Conservation (phyloP, 2,888 invertebrate species). For the Sthenelais limicola region DNA sequence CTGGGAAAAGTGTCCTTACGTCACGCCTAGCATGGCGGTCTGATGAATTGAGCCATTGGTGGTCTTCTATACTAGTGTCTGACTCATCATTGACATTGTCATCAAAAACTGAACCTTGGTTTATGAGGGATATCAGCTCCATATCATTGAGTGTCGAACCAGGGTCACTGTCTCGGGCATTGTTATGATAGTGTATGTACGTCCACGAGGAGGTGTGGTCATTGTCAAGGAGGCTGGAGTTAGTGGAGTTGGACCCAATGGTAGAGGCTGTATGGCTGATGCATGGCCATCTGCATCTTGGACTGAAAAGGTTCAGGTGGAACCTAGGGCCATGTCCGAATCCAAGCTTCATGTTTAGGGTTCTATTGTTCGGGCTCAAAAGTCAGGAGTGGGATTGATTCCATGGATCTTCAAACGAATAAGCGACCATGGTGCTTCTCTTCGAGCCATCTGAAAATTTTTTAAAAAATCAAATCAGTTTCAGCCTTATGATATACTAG, state of each 20-base stretch:
- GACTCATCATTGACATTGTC: too few relatives aligned
- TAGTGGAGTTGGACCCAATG: conserved; percentile 3
- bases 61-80: too few relatives aligned
- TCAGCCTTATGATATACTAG: too few relatives aligned
- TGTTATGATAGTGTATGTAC: conserved; percentile 4
- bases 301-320: conserved; percentile 18
- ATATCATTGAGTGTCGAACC: conserved; percentile 24
- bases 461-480: too few relatives aligned
- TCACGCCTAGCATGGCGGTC: conserved; percentile 16
- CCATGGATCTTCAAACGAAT: too few relatives aligned
- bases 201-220: conserved; percentile 30
- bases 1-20: conserved; percentile 23
- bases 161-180: background rate
- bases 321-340: conserved; percentile 21
- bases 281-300: background rate
- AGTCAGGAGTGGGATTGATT: too few relatives aligned
- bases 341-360: background rate
- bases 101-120: background rate
- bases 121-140: conserved; percentile 12
- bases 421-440: too few relatives aligned
- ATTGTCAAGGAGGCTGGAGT: conserved; percentile 25
- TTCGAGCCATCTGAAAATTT: too few relatives aligned
- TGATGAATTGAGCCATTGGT: background rate
- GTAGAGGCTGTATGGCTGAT: conserved; percentile 20
- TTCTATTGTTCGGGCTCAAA: too few relatives aligned